phyloP scores from a whole-genome alignment of 2,888 invertebrate genomes.

The Sarcophaga variegata region DNA sequence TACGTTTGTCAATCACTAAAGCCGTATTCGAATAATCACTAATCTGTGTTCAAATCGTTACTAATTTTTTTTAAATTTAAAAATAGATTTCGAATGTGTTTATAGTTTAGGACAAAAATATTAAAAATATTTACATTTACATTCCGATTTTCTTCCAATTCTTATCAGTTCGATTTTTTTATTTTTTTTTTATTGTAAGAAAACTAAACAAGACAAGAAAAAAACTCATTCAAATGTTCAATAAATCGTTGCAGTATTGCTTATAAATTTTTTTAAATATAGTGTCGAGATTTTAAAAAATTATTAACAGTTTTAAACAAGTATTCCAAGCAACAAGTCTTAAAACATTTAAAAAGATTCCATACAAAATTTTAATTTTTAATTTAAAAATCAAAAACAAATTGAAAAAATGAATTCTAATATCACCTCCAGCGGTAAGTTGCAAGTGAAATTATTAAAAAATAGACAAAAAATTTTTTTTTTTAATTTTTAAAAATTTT shows the following conservation, averaged over 20 bases:
- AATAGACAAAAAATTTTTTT: no score
- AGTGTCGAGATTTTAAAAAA: constrained; percentile 29
- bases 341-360: neutral
- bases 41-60: neutral
- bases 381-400: neutral
- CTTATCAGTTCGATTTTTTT: constrained; percentile 58
- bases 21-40: neutral
- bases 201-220: neutral
- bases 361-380: constrained; percentile 6
- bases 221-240: constrained; percentile 12
- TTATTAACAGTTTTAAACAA: constrained; percentile 55
- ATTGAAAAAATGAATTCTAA: constrained; percentile 37
- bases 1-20: neutral
- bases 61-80: constrained; percentile 12
- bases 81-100: constrained; percentile 31
- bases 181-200: constrained; percentile 14
- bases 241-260: constrained; percentile 41
- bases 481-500: neutral
- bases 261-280: constrained; percentile 55
- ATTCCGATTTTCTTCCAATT: constrained; percentile 19
- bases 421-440: constrained; percentile 53
- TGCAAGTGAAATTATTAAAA: neutral
- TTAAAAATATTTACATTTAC: neutral
- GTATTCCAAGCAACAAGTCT: constrained; percentile 47
- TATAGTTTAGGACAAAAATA: constrained; percentile 1